Evolutionary conservation across 2,797 vertebrate species (phyloP), one percentile per base, ranked within the genome.

Genomic region (Phrynocephalus vlangalii): DNA sequence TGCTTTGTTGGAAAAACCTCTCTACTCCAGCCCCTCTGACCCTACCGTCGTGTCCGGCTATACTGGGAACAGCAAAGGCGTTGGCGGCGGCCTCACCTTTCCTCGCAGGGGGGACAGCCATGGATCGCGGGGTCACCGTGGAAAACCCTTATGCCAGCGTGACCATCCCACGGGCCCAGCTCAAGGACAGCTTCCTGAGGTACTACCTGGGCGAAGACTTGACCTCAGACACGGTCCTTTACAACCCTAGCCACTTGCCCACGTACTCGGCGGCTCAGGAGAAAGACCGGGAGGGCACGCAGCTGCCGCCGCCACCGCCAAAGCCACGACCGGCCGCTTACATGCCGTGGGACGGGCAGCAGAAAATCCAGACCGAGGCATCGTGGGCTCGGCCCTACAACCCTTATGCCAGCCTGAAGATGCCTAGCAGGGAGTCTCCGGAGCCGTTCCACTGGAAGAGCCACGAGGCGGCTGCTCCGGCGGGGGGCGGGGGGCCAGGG

Each of bases 131-230:
- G 0, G 30, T 97, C 44, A 96, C 95, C 3, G 50, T 97, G 52
- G 96, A 98, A 87, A 98, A 98, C 88, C 98, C 98, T 0, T 99
- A 98, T 0, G 94, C 97, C 56, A 95, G 97, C 0, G 94, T 99
- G 88, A 96, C 88, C 94, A 98, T 99, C 90, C 97, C 98, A 0
- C 95, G 97, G 33, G 97, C 98, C 0, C 98, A 98, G 89, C 97
- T 99, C 82, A 93, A 95, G 89, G 81, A 95, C 7, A 92, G 94
- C 91, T 96, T 96, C 87, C 90, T 95, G 79, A 92, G 90, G 73
- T 89, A 38, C 56, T 96, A 96, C 48, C 90, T 97, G 87, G 87
- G 90, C 6, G 95, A 94, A 0, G 95, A 96, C 86, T 93, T 89
- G 6, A 10, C 87, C 1, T 89, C 91, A 0, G 83, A 92, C 92